Evolutionary conservation across 2,113 vertebrate genomes (phyloP), one percentile per base, ranked within the genome.

Genomic region (Callipepla californica): DNA sequence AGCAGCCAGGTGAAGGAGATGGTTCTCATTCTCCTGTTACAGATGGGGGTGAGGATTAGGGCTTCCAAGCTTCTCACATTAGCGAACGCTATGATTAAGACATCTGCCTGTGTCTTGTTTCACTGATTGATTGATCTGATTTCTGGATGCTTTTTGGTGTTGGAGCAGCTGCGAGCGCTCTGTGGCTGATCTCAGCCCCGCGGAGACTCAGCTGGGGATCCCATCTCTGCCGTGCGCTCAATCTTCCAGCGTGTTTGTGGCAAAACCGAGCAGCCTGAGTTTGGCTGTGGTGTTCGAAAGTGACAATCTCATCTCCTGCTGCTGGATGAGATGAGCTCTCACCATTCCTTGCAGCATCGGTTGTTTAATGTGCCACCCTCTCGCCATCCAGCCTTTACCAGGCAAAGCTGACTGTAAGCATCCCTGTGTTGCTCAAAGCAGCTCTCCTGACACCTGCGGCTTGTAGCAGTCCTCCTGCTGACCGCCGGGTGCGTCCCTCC

Each of bases 311-410:
- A 44, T 69, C 32, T 47, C 36, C 68, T 84, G 70, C 15, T 10
- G 1, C 21, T 48, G 40, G n/a, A 8, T 59, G 30, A 73, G 66
- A 51, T 5, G 50, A 55, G 70, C 82, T 91, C 48, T 74, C 1
- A 0, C 25, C 0, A 2, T 47, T 75, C 67, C 51, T 53, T 78
- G 23, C 15, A 30, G 0, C 8, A 1, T 0, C 17, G 59, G 18
- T 44, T 81, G 13, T 80, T 89, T 66, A 66, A 82, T 21, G 3
- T 6, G 4, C 50, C 28, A 66, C 80, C 40, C 59, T 65, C 51
- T 87, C 0, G 0, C 42, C 47, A 15, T 0, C 0, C 68, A 78
- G 63, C 42, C 57, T 78, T 91, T 59, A 34, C 55, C 66, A 55
- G 59, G 28, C 59, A 6, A 42, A 17, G 44, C 32, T 91, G 76